These are phyloP conservation scores for Enteromius treurensis DNA, from an alignment of 2,797 vertebrate species.

Conservation along the genomic window DNA sequence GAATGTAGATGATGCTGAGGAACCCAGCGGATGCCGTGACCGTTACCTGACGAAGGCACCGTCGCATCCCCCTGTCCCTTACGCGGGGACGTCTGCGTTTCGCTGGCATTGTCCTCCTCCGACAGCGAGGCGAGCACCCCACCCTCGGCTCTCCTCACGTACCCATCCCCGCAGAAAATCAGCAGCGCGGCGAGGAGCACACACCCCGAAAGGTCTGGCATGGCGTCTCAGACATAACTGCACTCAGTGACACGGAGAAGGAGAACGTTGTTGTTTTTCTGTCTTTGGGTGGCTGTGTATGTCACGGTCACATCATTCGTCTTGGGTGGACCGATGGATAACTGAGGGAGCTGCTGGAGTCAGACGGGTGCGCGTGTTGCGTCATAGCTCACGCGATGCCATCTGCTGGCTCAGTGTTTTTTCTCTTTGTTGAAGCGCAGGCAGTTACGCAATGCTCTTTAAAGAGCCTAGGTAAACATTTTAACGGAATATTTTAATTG, in stretches of 20 bases:
- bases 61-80: conserved; percentile 23
- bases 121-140: conserved; percentile 57
- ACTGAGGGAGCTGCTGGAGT: neutral
- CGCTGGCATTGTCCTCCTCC: conserved; percentile 61
- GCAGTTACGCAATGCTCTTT: neutral
- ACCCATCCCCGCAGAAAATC: conserved; percentile 67
- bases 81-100: conserved; percentile 40
- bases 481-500: neutral
- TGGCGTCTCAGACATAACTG: conserved; percentile 76
- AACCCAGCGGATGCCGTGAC: conserved; percentile 49
- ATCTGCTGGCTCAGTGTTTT: conserved; percentile 16
- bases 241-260: conserved; percentile 50
- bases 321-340: conserved; percentile 12
- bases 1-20: neutral
- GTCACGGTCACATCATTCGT: conserved; percentile 38
- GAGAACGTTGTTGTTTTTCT: conserved; percentile 54
- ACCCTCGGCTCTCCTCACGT: conserved; percentile 65
- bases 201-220: conserved; percentile 67
- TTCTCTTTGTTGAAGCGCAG: conserved; percentile 10
- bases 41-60: conserved; percentile 67
- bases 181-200: conserved; percentile 69
- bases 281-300: conserved; percentile 48
- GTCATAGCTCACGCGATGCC: conserved; percentile 38
- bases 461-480: neutral
- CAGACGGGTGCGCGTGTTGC: conserved; percentile 17